Conservation (phyloP, 1,140 invertebrate genomes). For the Cydia strobilella region DNA sequence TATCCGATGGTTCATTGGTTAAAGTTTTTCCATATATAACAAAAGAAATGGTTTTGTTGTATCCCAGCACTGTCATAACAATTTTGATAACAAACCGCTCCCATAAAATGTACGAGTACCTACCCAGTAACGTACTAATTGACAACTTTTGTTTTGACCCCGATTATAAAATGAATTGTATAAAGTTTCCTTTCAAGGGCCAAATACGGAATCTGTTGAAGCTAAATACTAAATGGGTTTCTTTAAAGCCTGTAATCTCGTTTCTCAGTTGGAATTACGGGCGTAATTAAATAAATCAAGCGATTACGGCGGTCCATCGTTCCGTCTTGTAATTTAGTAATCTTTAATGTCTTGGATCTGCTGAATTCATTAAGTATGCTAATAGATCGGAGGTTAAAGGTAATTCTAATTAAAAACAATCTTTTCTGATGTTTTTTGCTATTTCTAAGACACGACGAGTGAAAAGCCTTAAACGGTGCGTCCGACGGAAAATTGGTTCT, state of each 20-base stretch:
- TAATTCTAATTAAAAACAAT: neutral
- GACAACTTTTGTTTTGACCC: neutral
- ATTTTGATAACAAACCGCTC: no score
- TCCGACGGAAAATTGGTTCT: no score
- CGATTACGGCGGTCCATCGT: constrained; percentile 28
- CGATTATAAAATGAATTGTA: neutral
- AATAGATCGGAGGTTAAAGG: constrained; percentile 16
- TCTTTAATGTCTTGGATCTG: constrained; percentile 24
- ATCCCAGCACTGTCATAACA: no score
- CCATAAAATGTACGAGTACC: neutral
- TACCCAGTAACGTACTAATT: neutral
- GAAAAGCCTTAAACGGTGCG: no score
- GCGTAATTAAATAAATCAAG: constrained; percentile 29
- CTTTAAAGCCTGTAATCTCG: constrained; percentile 28
- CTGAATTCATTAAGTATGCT: constrained; percentile 25
- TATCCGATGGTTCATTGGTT: no score
- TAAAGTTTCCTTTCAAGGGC: neutral
- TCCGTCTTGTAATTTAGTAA: constrained; percentile 28
- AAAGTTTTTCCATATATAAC: no score
- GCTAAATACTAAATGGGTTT: constrained; percentile 9
- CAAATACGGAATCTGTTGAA: neutral
- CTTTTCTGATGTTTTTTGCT: neutral
- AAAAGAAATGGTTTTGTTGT: no score
- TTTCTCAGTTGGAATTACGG: constrained; percentile 25
- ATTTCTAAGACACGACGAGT: no score